Evolutionary conservation across 2,888 invertebrate genomes (phyloP), one percentile per base, ranked within the genome.

Genomic region (Carcina quercana): DNA sequence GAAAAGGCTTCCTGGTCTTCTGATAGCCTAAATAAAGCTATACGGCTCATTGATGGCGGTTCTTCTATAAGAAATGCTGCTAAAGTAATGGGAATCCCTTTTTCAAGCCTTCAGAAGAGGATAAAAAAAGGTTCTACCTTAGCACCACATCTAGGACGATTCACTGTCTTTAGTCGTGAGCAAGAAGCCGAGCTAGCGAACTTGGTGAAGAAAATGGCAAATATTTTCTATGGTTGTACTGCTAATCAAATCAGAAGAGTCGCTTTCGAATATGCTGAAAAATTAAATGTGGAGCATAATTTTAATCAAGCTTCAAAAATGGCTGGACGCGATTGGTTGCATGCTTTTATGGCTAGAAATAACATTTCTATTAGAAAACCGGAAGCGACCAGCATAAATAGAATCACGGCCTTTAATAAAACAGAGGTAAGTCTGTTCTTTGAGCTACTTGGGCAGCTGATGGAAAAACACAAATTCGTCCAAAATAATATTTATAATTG

Each of bases 211-310:
- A 42, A 47, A 34, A 44, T 53, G 43, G 45, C 50, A 5, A 50
- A 50, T 30, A 34, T 48, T 26, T 51, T 51, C 26, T 49, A 52
- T 32, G 49, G 50, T 17, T 48, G 40, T 27, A 50, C 48, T 10
- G 27, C 45, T 17, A 42, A 35, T 21, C 40, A 51, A 46, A 37
- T 52, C 13, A 30, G 29, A 13, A 39, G 30, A 15, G 28, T 37
- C 31, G 31, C 40, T n/a, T 35, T 25, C 32, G 33, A 33, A 12
- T 35, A 34, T 19, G 30, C 35, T 4, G 22, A 21, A 21, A 32
- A 21, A 24, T 29, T 30, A 25, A 34, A 33, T 25, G 8, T 39
- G 8, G 10, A 20, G 2, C 20, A 35, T 21, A 30, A 31, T 13
- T 35, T 35, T 21, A 35, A 35, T 24, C 15, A 22, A 17, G 5